phyloP scores from a whole-genome alignment of 2,888 invertebrate genomes.

The Macrosoma leucophasiata region DNA sequence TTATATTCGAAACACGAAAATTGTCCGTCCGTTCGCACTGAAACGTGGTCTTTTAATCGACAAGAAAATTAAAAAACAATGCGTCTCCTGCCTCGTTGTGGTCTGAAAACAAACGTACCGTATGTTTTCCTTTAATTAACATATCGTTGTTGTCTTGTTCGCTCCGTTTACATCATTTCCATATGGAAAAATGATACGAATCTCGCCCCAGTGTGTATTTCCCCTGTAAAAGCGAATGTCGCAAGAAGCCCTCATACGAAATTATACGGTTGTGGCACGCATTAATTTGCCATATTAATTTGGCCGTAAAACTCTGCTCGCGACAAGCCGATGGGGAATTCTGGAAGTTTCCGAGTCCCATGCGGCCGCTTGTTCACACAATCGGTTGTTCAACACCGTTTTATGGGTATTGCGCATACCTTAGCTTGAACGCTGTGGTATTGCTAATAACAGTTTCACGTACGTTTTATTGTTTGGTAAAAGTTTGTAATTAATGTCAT shows the following conservation, averaged over 20 bases:
- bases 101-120: slow-evolving; percentile 62
- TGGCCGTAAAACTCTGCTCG: slow-evolving; percentile 75
- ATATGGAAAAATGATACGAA: slow-evolving; percentile 73
- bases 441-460: slow-evolving; percentile 57
- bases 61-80: slow-evolving; percentile 37
- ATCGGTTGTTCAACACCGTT: slow-evolving; percentile 46
- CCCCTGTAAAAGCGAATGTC: slow-evolving; percentile 35
- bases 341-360: slow-evolving; percentile 66
- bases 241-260: slow-evolving; percentile 65
- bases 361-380: slow-evolving; percentile 69
- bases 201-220: slow-evolving; percentile 40
- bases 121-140: slow-evolving; percentile 73
- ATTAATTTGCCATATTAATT: slow-evolving; percentile 78
- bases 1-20: too few relatives aligned
- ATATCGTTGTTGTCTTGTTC: slow-evolving; percentile 72
- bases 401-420: slow-evolving; percentile 57
- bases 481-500: too few relatives aligned
- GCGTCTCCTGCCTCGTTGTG: slow-evolving; percentile 43
- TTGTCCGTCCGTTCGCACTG: too few relatives aligned
- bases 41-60: too few relatives aligned
- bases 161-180: slow-evolving; percentile 66
- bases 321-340: slow-evolving; percentile 68
- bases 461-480: too few relatives aligned
- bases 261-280: slow-evolving; percentile 71
- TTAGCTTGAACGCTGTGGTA: slow-evolving; percentile 46